phyloP scores from a whole-genome alignment of 2,888 invertebrate species.

The Congeria kusceri region DNA sequence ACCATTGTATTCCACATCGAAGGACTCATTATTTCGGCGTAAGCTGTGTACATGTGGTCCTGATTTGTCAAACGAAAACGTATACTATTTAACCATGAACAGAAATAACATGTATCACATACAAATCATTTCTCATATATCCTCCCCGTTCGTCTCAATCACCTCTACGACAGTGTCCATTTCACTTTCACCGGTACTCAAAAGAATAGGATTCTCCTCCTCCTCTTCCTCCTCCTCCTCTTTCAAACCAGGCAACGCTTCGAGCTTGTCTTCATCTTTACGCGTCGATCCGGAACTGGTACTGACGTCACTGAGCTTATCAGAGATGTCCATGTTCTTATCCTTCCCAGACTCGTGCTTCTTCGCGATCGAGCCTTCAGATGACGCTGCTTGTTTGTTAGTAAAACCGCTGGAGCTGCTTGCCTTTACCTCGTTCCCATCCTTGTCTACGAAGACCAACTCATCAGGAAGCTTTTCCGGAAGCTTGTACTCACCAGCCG shows the following conservation, averaged over 20 bases:
- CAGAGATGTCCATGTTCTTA: no score
- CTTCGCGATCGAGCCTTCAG: slow-evolving; percentile 17
- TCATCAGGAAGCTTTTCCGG: slow-evolving; percentile 74
- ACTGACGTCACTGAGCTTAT: no score
- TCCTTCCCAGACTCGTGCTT: no score
- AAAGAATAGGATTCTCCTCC: slow-evolving; percentile 3
- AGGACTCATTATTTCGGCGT: no score
- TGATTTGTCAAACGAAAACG: no score
- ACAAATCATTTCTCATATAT: no score
- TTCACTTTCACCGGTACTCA: slow-evolving; percentile 21
- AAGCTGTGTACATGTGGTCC: no score
- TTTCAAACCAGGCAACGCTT: slow-evolving; percentile 9
- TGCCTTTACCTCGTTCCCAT: slow-evolving; percentile 54
- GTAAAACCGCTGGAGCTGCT: slow-evolving; percentile 50
- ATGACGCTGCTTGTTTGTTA: slow-evolving; percentile 20
- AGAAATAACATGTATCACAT: no score
- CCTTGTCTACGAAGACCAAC: slow-evolving; percentile 65
- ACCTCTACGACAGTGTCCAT: background rate
- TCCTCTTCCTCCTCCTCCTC: slow-evolving; percentile 42
- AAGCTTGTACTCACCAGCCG: slow-evolving; percentile 64
- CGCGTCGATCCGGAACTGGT: background rate
- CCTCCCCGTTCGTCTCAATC: no score
- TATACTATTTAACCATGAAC: no score
- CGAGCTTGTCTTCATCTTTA: slow-evolving; percentile 5
- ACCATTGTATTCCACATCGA: no score